phyloP scores from a whole-genome alignment of 2,113 vertebrate genomes.

The Rhea pennata region DNA sequence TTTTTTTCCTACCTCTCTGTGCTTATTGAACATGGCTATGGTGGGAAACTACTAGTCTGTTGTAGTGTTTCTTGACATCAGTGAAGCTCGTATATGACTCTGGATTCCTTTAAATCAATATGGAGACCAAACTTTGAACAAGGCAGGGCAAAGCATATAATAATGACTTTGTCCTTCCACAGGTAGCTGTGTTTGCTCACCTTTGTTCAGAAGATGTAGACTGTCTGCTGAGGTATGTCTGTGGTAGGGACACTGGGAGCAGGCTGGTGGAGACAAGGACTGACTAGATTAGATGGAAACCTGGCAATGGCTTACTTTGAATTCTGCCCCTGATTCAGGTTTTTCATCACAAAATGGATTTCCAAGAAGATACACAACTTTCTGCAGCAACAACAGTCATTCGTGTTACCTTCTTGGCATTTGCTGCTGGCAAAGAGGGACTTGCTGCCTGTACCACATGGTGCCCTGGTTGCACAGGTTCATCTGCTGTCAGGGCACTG shows the following conservation, averaged over 20 bases:
- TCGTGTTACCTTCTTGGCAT: not conserved
- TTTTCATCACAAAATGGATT: not conserved
- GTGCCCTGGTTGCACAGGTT: not conserved
- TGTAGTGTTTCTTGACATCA: not conserved
- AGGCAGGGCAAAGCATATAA: not conserved
- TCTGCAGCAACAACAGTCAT: not conserved
- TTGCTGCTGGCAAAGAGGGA: not conserved
- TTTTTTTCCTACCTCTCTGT: not conserved
- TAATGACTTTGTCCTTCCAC: not conserved
- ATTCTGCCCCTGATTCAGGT: not conserved
- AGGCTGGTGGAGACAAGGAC: not conserved
- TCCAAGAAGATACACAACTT: not conserved
- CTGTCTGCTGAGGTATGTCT: not conserved
- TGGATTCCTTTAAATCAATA: not conserved
- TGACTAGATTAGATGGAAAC: not conserved
- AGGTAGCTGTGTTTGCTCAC: not conserved
- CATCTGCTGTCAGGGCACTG: conserved; percentile 32
- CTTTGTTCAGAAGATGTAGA: not conserved
- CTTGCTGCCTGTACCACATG: not conserved
- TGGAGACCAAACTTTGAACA: not conserved
- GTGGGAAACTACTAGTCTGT: not conserved
- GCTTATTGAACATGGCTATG: too few relatives aligned
- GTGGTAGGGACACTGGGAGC: not conserved
- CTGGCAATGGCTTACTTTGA: not conserved
- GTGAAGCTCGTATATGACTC: not conserved